Percentiles rank a stretch among this genome's conserved stretches.
These are phyloP conservation scores for Chrysaora quinquecirrha DNA, from an alignment of 30 jellyfish, hydroid and myxozoan species.

Conservation along the genomic window DNA sequence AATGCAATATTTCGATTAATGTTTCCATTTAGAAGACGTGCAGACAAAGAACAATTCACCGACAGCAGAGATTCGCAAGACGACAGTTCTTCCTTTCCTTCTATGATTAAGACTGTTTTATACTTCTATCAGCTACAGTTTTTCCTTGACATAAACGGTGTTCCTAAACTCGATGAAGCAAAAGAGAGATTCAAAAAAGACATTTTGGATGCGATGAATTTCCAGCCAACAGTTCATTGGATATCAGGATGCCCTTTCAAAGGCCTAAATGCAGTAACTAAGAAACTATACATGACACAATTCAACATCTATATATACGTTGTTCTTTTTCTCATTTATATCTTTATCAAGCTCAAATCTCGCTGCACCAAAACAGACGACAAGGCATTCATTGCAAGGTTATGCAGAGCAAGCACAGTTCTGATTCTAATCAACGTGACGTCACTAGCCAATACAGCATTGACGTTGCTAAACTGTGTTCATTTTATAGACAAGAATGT, in stretches of 20 bases:
- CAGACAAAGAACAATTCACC: too few relatives aligned
- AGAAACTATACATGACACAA: not conserved
- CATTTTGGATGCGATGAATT: too few relatives aligned
- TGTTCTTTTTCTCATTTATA: too few relatives aligned
- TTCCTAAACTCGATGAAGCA: not conserved
- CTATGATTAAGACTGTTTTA: not conserved
- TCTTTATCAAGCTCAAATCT: not conserved
- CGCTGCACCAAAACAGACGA: not conserved
- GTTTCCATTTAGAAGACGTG: too few relatives aligned
- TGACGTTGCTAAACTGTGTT: slow-evolving; percentile 18
- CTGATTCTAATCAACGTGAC: slow-evolving; percentile 9
- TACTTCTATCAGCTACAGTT: slow-evolving; percentile 24
- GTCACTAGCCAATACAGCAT: slow-evolving; percentile 16
- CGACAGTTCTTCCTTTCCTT: too few relatives aligned
- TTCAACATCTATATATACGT: slow-evolving; percentile 16
- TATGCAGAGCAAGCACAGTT: slow-evolving; percentile 7
- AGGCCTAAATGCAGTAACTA: too few relatives aligned
- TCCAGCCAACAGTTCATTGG: too few relatives aligned
- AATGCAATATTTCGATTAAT: too few relatives aligned
- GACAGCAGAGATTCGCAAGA: too few relatives aligned
- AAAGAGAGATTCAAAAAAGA: not conserved
- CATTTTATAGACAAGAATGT: not conserved
- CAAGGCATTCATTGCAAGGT: not conserved
- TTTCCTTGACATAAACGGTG: not conserved
- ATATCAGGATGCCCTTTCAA: not conserved